These are phyloP conservation scores for Lasiurus cinereus DNA, from an alignment of 2,113 vertebrate species.

Conservation along the genomic window DNA sequence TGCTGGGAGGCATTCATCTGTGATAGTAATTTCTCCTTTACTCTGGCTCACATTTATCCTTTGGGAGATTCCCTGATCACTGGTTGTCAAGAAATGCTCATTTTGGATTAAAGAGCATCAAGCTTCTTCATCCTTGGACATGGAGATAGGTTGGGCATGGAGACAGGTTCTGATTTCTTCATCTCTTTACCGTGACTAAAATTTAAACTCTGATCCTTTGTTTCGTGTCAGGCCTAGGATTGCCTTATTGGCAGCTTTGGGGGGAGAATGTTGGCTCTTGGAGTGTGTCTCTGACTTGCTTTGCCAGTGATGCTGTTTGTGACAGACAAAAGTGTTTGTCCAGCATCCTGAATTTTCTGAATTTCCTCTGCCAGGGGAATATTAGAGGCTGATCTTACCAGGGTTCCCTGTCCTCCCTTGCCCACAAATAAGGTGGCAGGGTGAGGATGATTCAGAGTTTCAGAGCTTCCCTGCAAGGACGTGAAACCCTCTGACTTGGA, in stretches of 20 bases:
- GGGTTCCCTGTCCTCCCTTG: not conserved
- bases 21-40: no score
- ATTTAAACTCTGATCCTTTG: not conserved
- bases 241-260: not conserved
- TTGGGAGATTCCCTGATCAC: not conserved
- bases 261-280: not conserved
- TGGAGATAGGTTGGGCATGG: not conserved
- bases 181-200: not conserved
- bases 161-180: not conserved
- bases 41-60: no score
- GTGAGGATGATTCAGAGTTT: no score
- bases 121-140: not conserved
- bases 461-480: not conserved
- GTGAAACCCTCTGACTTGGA: not conserved
- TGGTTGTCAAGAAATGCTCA: not conserved
- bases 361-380: not conserved
- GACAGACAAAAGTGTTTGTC: not conserved
- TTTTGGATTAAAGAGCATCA: not conserved
- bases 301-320: no score
- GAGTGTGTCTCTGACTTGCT: not conserved
- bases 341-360: not conserved
- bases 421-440: not conserved
- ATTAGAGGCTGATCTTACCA: not conserved
- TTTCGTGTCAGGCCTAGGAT: rapidly evolving
- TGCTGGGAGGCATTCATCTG: not conserved